These are phyloP conservation scores for Ochropleura leucogaster DNA, from an alignment of 2,888 invertebrate genomes.

Conservation along the genomic window DNA sequence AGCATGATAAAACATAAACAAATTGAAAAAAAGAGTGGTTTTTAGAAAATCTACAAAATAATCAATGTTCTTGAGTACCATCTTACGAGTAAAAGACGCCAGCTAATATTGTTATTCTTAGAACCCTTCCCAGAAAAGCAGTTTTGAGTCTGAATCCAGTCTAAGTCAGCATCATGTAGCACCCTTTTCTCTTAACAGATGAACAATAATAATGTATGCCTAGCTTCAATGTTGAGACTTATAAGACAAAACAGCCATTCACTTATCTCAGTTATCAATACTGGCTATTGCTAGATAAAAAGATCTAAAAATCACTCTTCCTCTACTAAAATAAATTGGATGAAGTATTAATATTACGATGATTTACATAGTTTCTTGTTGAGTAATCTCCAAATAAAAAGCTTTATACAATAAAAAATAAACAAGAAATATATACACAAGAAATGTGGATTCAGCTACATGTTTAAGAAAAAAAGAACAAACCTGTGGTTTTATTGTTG, in stretches of 20 bases:
- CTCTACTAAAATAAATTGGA: constrained; percentile 4
- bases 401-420: background rate
- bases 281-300: constrained; percentile 9
- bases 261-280: constrained; percentile 22
- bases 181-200: background rate
- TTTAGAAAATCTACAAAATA: background rate
- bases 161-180: background rate
- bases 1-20: background rate
- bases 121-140: background rate
- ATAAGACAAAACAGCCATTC: constrained; percentile 16
- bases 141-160: background rate
- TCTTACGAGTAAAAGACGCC: background rate
- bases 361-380: background rate
- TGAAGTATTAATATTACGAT: background rate
- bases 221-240: constrained; percentile 11
- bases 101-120: background rate
- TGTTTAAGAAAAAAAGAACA: constrained; percentile 58
- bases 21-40: background rate
- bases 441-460: constrained; percentile 8
- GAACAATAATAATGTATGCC: constrained; percentile 7
- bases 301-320: constrained; percentile 9
- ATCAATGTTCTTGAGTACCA: background rate
- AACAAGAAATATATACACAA: background rate
- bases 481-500: constrained; percentile 85
- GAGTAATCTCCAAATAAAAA: background rate